phyloP scores from a whole-genome alignment of 2,113 vertebrate genomes.

The Falco punctatus region DNA sequence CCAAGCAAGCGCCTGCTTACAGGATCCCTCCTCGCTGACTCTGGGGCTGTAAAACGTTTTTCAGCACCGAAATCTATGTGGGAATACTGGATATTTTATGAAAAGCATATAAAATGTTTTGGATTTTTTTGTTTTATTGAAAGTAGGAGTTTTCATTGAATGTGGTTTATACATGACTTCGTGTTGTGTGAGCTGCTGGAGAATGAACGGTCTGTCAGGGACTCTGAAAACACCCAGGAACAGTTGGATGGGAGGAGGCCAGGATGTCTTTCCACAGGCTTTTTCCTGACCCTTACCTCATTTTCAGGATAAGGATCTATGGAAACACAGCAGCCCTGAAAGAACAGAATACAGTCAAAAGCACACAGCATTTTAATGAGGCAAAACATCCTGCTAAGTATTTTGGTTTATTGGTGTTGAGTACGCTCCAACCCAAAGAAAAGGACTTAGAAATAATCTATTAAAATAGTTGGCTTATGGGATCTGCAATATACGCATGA shows the following conservation, averaged over 20 bases:
- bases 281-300: not conserved
- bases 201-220: not conserved
- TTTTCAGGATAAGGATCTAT: not conserved
- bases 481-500: not conserved
- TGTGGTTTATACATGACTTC: not conserved
- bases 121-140: not conserved
- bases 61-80: not conserved
- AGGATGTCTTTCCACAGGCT: not conserved
- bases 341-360: not conserved
- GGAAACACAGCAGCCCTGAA: not conserved
- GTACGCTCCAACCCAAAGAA: constrained; percentile 3
- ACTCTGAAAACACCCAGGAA: not conserved
- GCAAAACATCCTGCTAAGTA: constrained; percentile 22
- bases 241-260: not conserved
- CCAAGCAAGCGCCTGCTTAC: not conserved
- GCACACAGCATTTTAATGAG: constrained; percentile 30
- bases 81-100: not conserved
- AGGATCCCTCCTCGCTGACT: not conserved
- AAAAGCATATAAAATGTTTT: not conserved
- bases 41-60: not conserved
- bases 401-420: constrained; percentile 28
- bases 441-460: not conserved
- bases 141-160: not conserved
- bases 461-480: constrained; percentile 28
- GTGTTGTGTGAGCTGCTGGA: not conserved